Conservation (phyloP, 2,797 vertebrate genomes). For the Cyprinella venusta region DNA sequence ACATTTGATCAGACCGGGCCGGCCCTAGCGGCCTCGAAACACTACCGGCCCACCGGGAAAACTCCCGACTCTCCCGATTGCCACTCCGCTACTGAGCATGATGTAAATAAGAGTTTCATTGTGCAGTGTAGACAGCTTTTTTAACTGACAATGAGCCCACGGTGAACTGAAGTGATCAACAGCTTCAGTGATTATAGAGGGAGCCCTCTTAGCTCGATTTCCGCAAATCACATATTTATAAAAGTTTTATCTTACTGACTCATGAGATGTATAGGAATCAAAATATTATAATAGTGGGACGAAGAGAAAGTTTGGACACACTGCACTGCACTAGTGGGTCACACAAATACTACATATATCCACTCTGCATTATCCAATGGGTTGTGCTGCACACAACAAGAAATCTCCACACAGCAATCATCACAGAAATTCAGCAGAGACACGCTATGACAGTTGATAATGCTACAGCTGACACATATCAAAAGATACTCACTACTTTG, state of each 20-base stretch:
- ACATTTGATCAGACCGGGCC: too few species aligned
- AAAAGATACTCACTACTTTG: conserved; percentile 88
- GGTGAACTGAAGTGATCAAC: neutral
- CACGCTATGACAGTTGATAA: neutral
- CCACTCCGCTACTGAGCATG: too few species aligned
- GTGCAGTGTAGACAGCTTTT: neutral
- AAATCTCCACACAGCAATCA: neutral
- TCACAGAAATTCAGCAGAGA: neutral
- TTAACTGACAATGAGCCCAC: neutral
- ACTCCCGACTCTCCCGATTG: too few species aligned
- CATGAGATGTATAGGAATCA: neutral
- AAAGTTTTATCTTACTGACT: neutral
- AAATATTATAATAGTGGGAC: neutral
- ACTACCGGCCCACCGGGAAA: too few species aligned
- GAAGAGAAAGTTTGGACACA: neutral
- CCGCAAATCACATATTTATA: neutral
- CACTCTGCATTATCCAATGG: neutral
- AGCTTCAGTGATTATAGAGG: neutral
- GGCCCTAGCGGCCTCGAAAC: too few species aligned
- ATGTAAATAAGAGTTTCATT: neutral
- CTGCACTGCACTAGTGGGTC: neutral
- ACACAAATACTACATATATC: neutral
- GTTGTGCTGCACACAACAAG: neutral
- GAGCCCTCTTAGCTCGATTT: neutral
- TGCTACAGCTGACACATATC: neutral